Conservation (phyloP, 2,797 vertebrate genomes). For the Crocidura indochinensis region DNA sequence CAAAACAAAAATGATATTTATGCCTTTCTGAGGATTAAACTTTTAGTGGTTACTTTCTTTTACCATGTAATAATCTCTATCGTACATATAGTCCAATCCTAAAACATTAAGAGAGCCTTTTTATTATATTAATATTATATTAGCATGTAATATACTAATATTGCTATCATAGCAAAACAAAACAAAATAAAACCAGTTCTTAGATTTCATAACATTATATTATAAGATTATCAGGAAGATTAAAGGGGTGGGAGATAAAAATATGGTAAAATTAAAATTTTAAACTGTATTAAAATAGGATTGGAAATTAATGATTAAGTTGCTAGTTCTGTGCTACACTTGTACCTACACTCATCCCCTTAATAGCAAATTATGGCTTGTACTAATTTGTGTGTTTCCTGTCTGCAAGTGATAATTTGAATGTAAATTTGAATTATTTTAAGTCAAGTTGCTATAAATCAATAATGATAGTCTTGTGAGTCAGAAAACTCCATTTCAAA, state of each 20-base stretch:
- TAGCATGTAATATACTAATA: not conserved
- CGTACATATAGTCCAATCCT: not conserved
- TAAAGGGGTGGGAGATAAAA: not conserved
- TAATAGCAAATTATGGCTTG: conserved; percentile 67
- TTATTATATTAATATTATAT: not conserved
- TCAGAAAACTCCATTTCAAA: conserved; percentile 38
- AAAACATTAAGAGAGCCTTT: not conserved
- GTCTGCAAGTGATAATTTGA: conserved; percentile 65
- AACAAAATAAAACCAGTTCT: not conserved
- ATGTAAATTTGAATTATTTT: conserved; percentile 69
- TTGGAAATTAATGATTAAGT: conserved; percentile 42
- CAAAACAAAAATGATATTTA: not conserved
- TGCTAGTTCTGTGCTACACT: not conserved
- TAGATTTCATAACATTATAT: not conserved
- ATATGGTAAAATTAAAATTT: not conserved
- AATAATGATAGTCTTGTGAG: conserved; percentile 66
- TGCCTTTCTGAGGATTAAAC: not conserved
- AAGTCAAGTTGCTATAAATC: conserved; percentile 70
- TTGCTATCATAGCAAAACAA: too few species aligned
- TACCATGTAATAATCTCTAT: not conserved
- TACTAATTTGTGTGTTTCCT: conserved; percentile 53
- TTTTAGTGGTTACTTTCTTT: not conserved
- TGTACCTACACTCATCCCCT: conserved; percentile 60
- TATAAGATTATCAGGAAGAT: not conserved
- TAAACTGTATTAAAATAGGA: not conserved